A percentile compares a stretch with the other conserved stretches of the same genome.
phyloP scores from a whole-genome alignment of 2,888 invertebrate genomes.

The Pemphredon lugubris region DNA sequence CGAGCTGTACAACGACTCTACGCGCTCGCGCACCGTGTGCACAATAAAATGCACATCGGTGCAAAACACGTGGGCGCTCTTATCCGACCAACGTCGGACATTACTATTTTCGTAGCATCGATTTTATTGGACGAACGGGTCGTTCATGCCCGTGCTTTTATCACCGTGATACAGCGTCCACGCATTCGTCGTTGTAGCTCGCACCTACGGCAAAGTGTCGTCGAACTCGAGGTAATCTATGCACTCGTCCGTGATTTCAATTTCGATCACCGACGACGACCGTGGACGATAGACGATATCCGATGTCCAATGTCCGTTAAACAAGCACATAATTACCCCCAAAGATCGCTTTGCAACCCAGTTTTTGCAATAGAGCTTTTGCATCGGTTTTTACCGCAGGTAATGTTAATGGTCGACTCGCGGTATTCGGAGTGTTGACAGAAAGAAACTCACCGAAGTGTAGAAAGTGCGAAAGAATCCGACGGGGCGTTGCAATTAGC shows the following conservation, averaged over 20 bases:
- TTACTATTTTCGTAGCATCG: slow-evolving; percentile 44
- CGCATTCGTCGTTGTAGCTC: slow-evolving; percentile 4
- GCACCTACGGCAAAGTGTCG: neutral
- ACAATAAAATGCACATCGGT: slow-evolving; percentile 47
- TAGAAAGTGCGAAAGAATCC: slow-evolving; percentile 21
- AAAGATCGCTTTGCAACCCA: too few relatives aligned
- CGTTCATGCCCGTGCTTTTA: neutral
- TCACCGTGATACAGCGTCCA: neutral
- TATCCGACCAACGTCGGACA: slow-evolving; percentile 21
- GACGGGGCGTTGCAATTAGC: slow-evolving; percentile 36
- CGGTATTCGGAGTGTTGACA: too few relatives aligned
- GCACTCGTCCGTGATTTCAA: too few relatives aligned
- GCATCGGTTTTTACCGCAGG: too few relatives aligned
- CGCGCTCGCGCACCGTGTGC: slow-evolving; percentile 24
- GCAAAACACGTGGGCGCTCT: slow-evolving; percentile 42
- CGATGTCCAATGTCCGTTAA: too few relatives aligned
- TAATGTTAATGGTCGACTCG: too few relatives aligned
- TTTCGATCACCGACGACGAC: too few relatives aligned
- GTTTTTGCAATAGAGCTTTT: too few relatives aligned
- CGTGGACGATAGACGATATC: too few relatives aligned
- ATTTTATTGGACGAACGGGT: slow-evolving; percentile 41
- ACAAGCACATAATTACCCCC: too few relatives aligned
- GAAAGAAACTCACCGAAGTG: neutral
- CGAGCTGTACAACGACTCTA: slow-evolving; percentile 46
- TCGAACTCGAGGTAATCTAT: too few relatives aligned